These are phyloP conservation scores for Lycia hirtaria DNA, from an alignment of 2,888 invertebrate genomes.

Conservation along the genomic window DNA sequence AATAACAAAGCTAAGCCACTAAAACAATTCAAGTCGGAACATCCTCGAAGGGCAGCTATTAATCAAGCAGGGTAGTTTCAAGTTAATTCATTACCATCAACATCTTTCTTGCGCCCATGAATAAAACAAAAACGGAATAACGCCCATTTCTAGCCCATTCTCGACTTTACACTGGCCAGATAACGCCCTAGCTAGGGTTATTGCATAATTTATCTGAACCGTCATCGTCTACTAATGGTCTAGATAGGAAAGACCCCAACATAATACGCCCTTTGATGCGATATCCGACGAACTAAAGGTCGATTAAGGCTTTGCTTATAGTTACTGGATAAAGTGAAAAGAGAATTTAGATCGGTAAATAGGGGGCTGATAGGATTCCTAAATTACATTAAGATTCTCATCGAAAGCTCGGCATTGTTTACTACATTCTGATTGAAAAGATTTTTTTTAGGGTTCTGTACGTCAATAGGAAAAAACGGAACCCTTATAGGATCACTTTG, in stretches of 20 bases:
- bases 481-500: too few species aligned
- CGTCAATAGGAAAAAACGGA: too few species aligned
- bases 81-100: constrained; percentile 16
- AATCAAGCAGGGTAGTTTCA: constrained; percentile 15
- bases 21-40: constrained; percentile 2
- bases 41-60: background rate
- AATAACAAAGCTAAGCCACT: background rate
- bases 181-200: constrained; percentile 11
- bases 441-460: too few species aligned
- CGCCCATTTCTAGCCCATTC: constrained; percentile 8
- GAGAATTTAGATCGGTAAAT: constrained; percentile 11
- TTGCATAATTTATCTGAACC: constrained; percentile 29
- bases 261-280: constrained; percentile 27
- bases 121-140: constrained; percentile 16
- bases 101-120: constrained; percentile 19
- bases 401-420: background rate
- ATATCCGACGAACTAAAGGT: constrained; percentile 18
- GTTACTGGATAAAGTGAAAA: constrained; percentile 12
- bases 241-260: constrained; percentile 22
- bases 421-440: constrained; percentile 1
- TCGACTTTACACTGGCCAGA: constrained; percentile 14
- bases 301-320: constrained; percentile 29
- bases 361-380: background rate
- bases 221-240: constrained; percentile 21
- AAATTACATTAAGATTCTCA: background rate